Base-by-base conservation (phyloP, 2,888 invertebrate genomes). In the Drosophila prolongata region DNA sequence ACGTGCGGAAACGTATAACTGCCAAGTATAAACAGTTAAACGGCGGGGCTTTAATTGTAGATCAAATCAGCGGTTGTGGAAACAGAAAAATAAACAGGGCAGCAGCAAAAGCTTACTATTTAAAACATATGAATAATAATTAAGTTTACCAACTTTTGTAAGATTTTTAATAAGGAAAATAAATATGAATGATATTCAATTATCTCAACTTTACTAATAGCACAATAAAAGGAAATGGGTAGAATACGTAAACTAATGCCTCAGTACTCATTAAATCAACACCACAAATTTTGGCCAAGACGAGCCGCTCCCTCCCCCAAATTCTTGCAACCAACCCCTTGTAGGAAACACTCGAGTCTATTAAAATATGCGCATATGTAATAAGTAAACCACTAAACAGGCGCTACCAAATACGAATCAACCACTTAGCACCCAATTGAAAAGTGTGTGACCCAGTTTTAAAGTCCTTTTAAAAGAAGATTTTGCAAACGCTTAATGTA, bases 291-390 rank as follows among this genome's bases (percentile, higher is more conserved):
- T 16, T 3, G 9, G 19, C 35, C 62, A 37, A 61, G 50, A 62
- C 19, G n/a, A 43, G 61, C 1, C 1, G 2, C 30, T 27, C 2
- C 4, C 30, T n/a, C 46, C 46, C 27, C 8, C 3, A 11, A 16
- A 8, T 19, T 3, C 11, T 1, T 11, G 3, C 13, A 53, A 66
- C n/a, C 68, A 43, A 47, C 54, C 40, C 46, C 50, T 68, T 37
- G 37, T 0, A 19, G 40, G 34, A 40, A 30, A 3, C 24, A 11
- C 42, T 30, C 6, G 3, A 16, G 43, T 42, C 50, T 27, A 38
- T 66, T 56, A 66, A 78, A 78, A 87, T 83, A 68, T 75, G 79
- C 86, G 53, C 83, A 84, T 85, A 87, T 84, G 83, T 54, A 82
- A 57, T 38, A 62, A 68, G 57, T 30, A 55, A 52, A 55, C 66